Percentiles rank a stretch among this genome's conserved stretches.
phyloP scores from a whole-genome alignment of 2,797 vertebrate species.

The Mallotus villosus region DNA sequence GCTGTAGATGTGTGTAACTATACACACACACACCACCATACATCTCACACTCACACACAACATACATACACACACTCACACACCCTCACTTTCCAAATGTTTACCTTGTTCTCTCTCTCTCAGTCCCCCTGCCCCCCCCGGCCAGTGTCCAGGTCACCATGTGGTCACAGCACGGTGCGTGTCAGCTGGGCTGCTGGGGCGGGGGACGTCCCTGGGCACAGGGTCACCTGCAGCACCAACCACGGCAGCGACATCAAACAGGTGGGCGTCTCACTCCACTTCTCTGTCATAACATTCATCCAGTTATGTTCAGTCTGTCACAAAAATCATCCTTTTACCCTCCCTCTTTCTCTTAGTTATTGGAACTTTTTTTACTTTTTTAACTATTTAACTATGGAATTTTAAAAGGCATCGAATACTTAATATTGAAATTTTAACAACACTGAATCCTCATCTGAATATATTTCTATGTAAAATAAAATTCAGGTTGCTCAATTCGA shows the following conservation, averaged over 20 bases:
- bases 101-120: background rate
- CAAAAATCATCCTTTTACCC: no score
- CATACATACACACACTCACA: background rate
- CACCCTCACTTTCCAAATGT: background rate
- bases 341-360: no score
- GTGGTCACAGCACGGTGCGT: conserved; percentile 78
- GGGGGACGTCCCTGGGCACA: conserved; percentile 70
- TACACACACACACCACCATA: background rate
- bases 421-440: no score
- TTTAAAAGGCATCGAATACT: no score
- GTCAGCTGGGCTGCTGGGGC: conserved; percentile 81
- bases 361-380: no score
- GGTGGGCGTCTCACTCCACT: conserved; percentile 67
- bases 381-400: no score
- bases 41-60: background rate
- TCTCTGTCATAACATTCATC: background rate
- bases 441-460: no score
- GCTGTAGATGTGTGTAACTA: background rate
- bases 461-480: no score
- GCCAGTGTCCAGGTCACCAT: conserved; percentile 79
- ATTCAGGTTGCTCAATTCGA: no score
- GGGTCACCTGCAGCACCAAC: conserved; percentile 80
- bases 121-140: conserved; percentile 77
- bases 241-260: conserved; percentile 81
- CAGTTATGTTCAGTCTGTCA: no score